Conservation (phyloP, 2,113 vertebrate species). For the Mastomys coucha region DNA sequence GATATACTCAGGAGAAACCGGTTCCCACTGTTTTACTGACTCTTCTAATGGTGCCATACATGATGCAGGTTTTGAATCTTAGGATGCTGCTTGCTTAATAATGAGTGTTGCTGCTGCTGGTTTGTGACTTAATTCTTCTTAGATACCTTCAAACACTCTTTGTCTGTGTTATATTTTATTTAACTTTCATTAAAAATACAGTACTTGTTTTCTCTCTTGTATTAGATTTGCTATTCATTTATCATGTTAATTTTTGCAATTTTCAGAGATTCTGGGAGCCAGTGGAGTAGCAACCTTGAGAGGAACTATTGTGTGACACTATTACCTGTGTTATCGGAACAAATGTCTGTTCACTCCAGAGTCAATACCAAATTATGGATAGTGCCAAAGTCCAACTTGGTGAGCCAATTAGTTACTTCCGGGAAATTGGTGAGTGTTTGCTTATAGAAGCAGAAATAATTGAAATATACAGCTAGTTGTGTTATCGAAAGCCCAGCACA, state of each 20-base stretch:
- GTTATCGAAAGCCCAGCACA: too few relatives aligned
- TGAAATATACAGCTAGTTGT: not conserved
- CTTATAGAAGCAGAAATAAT: not conserved
- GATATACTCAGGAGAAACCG: not conserved
- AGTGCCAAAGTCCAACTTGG: not conserved
- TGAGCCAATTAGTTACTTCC: not conserved
- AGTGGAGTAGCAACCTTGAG: rapidly evolving
- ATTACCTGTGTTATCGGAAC: not conserved
- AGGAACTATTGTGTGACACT: not conserved
- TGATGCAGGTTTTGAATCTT: not conserved
- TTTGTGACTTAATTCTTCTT: not conserved
- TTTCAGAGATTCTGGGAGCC: not conserved
- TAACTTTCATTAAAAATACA: not conserved
- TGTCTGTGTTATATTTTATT: not conserved
- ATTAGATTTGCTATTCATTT: not conserved
- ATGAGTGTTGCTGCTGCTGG: not conserved
- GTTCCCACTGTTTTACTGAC: not conserved
- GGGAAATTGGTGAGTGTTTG: not conserved
- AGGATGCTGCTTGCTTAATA: not conserved
- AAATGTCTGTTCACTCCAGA: not conserved
- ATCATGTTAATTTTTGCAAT: not conserved
- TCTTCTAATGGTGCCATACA: not conserved
- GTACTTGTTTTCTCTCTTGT: not conserved
- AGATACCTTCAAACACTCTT: not conserved
- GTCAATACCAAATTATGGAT: not conserved